phyloP scores from a whole-genome alignment of 1,140 invertebrate species.

The Drosophila gunungcola region DNA sequence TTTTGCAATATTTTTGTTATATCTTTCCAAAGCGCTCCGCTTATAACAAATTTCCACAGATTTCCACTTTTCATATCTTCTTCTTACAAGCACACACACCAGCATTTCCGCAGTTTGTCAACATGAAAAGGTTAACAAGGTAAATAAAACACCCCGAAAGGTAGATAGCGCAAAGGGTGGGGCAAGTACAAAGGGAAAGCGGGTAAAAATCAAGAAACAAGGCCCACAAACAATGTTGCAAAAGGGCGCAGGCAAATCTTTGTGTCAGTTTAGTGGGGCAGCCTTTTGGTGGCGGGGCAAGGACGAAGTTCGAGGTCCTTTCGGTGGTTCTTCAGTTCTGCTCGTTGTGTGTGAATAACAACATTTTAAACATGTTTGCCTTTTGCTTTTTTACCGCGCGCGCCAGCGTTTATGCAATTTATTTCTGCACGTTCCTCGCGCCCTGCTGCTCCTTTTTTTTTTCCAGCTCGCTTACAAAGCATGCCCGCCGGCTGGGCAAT shows the following conservation, averaged over 20 bases:
- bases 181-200: slow-evolving; percentile 38
- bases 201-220: slow-evolving; percentile 44
- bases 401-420: slow-evolving; percentile 75
- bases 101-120: slow-evolving; percentile 61
- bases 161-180: slow-evolving; percentile 30
- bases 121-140: slow-evolving; percentile 79
- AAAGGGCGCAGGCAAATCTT: slow-evolving; percentile 41
- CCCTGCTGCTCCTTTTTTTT: slow-evolving; percentile 22
- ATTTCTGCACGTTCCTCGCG: slow-evolving; percentile 61
- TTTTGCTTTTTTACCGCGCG: slow-evolving; percentile 60
- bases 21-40: slow-evolving; percentile 29
- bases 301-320: slow-evolving; percentile 11
- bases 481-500: slow-evolving; percentile 71
- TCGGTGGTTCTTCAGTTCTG: slow-evolving; percentile 6
- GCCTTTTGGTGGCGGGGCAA: not conserved
- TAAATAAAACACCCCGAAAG: slow-evolving; percentile 69
- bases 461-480: slow-evolving; percentile 66
- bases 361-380: slow-evolving; percentile 81
- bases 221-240: slow-evolving; percentile 67
- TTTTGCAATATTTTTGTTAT: slow-evolving; percentile 29
- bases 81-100: slow-evolving; percentile 9
- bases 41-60: slow-evolving; percentile 67
- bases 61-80: slow-evolving; percentile 65
- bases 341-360: slow-evolving; percentile 73
- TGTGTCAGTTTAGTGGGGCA: slow-evolving; percentile 7